Conservation (phyloP, 2,888 invertebrate species). For the Pseudococcus jackbeardsleyi region DNA sequence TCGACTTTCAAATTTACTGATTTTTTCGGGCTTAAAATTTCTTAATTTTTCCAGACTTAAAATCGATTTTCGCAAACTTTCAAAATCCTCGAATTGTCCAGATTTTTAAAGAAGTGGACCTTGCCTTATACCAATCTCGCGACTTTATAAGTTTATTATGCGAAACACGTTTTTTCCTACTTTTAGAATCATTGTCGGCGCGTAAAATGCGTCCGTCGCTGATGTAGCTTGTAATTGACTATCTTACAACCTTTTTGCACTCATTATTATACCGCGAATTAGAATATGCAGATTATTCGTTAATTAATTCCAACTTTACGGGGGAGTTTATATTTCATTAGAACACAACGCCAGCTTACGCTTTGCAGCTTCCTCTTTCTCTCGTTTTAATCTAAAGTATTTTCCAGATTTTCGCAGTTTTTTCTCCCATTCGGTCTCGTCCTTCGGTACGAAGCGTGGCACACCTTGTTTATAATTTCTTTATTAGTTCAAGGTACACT, state of each 20-base stretch:
- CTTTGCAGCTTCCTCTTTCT: neutral
- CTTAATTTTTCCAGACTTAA: too few relatives aligned
- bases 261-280: slow-evolving; percentile 59
- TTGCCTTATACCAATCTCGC: too few relatives aligned
- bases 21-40: too few relatives aligned
- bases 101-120: neutral
- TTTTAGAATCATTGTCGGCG: slow-evolving; percentile 37
- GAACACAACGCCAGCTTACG: neutral
- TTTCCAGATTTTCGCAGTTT: slow-evolving; percentile 34
- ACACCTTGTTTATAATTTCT: slow-evolving; percentile 30
- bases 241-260: slow-evolving; percentile 63
- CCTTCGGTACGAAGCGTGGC: neutral
- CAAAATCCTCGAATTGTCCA: too few relatives aligned
- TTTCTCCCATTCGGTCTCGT: neutral
- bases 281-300: slow-evolving; percentile 61
- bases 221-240: slow-evolving; percentile 55
- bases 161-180: slow-evolving; percentile 22
- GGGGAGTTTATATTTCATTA: slow-evolving; percentile 51
- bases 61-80: too few relatives aligned
- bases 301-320: slow-evolving; percentile 62
- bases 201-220: slow-evolving; percentile 27
- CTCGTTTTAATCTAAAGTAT: slow-evolving; percentile 38
- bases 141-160: slow-evolving; percentile 10
- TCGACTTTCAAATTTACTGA: too few relatives aligned
- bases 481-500: slow-evolving; percentile 28